Percentiles rank a stretch among this genome's conserved stretches.
phyloP scores from a whole-genome alignment of 2,797 vertebrate species.

The Rhinophrynus dorsalis region DNA sequence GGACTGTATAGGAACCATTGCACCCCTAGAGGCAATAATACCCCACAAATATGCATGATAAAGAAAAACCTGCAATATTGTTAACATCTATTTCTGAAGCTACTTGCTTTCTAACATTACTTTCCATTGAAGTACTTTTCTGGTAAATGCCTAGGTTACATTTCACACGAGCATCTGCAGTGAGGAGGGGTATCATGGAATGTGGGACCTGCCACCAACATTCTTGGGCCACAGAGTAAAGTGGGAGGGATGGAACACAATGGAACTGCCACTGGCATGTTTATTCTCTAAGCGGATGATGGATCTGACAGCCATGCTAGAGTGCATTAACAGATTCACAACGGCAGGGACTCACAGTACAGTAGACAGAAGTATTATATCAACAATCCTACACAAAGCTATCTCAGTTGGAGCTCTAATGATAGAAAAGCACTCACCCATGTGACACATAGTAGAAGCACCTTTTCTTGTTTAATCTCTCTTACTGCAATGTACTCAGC shows the following conservation, averaged over 20 bases:
- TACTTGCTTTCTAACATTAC: too few relatives aligned
- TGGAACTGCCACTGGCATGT: constrained; percentile 20
- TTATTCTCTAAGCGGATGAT: constrained; percentile 34
- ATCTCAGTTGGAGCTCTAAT: not conserved
- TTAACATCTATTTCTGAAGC: too few relatives aligned
- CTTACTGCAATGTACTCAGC: not conserved
- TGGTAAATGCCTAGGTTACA: too few relatives aligned
- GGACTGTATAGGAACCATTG: too few relatives aligned
- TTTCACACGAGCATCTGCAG: not conserved
- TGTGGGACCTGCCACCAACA: constrained; percentile 35
- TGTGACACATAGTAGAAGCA: too few relatives aligned
- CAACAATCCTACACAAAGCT: constrained; percentile 4
- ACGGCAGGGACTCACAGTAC: constrained; percentile 28
- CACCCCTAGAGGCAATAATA: too few relatives aligned
- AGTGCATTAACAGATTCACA: constrained; percentile 11
- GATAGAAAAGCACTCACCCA: not conserved
- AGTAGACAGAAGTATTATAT: constrained; percentile 27
- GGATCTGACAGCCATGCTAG: constrained; percentile 31
- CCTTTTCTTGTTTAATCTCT: constrained; percentile 5
- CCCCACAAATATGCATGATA: too few relatives aligned
- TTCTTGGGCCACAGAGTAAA: constrained; percentile 41
- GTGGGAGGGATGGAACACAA: constrained; percentile 29
- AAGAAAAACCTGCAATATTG: too few relatives aligned
- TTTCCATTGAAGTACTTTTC: too few relatives aligned
- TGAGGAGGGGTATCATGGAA: not conserved